These are phyloP conservation scores for Pseudorectes ferrugineus DNA, from an alignment of 2,113 vertebrate genomes.

Conservation along the genomic window DNA sequence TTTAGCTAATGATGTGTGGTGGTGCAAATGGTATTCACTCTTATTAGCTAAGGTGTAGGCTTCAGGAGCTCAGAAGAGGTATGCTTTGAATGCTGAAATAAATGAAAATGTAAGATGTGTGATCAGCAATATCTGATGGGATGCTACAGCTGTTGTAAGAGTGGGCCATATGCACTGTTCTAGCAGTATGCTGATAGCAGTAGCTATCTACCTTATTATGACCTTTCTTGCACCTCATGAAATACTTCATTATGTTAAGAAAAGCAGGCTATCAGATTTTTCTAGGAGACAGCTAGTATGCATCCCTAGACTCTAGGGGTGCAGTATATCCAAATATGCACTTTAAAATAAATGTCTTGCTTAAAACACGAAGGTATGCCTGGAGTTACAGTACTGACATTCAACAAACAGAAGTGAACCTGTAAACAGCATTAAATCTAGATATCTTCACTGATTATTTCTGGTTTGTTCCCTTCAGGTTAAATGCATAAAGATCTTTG, in stretches of 20 bases:
- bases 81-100: not conserved
- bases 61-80: not conserved
- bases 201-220: not conserved
- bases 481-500: not conserved
- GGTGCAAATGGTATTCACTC: not conserved
- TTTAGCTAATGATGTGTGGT: not conserved
- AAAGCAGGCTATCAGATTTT: not conserved
- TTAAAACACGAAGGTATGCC: not conserved
- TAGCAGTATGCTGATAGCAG: not conserved
- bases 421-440: not conserved
- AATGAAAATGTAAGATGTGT: not conserved
- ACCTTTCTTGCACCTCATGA: not conserved
- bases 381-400: not conserved
- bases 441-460: not conserved
- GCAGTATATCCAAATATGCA: not conserved
- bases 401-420: not conserved
- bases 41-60: not conserved
- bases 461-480: not conserved
- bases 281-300: not conserved
- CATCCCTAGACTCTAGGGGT: not conserved
- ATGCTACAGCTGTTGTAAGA: not conserved
- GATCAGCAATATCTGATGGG: not conserved
- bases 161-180: not conserved
- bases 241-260: not conserved
- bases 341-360: not conserved